phyloP scores from a whole-genome alignment of 1,140 invertebrate genomes.

The Sarcophaga peregrina region DNA sequence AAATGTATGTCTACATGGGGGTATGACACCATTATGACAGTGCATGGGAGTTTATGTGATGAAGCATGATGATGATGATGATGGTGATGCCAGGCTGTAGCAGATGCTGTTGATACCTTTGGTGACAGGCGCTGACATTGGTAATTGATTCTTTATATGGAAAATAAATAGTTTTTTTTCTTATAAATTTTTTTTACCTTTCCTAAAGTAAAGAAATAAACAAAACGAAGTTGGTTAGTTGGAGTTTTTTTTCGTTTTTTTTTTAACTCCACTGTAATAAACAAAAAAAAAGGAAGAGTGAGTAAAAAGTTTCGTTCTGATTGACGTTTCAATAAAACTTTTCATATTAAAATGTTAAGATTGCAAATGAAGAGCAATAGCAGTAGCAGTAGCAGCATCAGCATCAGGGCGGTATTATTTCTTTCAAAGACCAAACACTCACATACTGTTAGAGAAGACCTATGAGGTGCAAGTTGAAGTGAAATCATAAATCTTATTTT shows the following conservation, averaged over 20 bases:
- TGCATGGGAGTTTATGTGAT: neutral
- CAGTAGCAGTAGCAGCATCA: too few relatives aligned
- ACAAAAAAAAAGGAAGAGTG: neutral
- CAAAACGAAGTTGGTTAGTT: too few relatives aligned
- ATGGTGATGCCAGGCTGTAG: neutral
- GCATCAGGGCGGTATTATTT: too few relatives aligned
- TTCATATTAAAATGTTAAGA: neutral
- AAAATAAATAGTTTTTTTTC: neutral
- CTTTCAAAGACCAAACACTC: too few relatives aligned
- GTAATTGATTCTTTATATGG: conserved; percentile 12
- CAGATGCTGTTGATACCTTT: neutral
- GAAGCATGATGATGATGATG: neutral
- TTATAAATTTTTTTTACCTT: too few relatives aligned
- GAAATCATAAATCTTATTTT: too few relatives aligned
- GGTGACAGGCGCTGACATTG: neutral
- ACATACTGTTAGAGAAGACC: too few relatives aligned
- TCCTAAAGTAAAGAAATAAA: too few relatives aligned
- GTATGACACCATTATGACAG: neutral
- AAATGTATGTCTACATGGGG: neutral
- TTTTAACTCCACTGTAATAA: neutral
- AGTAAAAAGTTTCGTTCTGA: neutral
- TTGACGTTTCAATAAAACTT: conserved; percentile 5
- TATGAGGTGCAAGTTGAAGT: too few relatives aligned
- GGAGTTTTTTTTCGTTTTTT: neutral
- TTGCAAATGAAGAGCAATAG: too few relatives aligned